Base-by-base conservation (phyloP, 2,797 vertebrate genomes). In the Hozukius guyotensis region DNA sequence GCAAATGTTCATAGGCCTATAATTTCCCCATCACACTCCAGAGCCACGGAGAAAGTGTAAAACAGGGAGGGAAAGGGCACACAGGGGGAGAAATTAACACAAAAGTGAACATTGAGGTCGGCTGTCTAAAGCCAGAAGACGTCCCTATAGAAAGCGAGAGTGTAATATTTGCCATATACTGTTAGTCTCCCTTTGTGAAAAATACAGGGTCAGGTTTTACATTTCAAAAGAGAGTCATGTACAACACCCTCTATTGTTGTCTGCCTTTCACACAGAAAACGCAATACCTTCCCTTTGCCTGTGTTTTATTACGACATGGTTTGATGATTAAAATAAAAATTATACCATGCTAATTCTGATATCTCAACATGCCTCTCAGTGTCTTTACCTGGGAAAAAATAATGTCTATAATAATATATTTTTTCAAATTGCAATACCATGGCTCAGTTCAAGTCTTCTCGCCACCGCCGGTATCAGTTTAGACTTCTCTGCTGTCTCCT, bases 11-110 rank as follows among this genome's bases (percentile, higher is more conserved):
- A 49, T 83, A 81, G 83, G 78, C 86, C 92, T 93, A 69, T 94
- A 93, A 95, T 95, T 96, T 95, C 81, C 78, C 81, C 75, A 87
- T 92, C 89, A 84, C 84, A 89, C 90, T 87, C 81, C 84, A 66
- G 74, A 90, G 85, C 78, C 77, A 59, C 52, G 31, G 83, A 83
- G 81, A 87, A 85, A 83, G 90, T 66, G 68, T 82, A 83, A 83
- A 89, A 88, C 16, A 20, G 20, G 62, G 65, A 72, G 80, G 80
- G 65, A 83, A 75, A 69, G 42, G 69, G 66, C 60, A 77, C 4
- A 11, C 25, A 24, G 70, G 70, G 34, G 52, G 69, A 61, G 78
- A 79, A 84, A 80, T 77, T 38, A 80, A 85, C 78, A 77, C 71
- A 69, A 64, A 85, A 76, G 77, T 69, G 79, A 73, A 78, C 52